phyloP scores from a whole-genome alignment of 1,140 invertebrate genomes.

The Drosophila pseudoananassae region DNA sequence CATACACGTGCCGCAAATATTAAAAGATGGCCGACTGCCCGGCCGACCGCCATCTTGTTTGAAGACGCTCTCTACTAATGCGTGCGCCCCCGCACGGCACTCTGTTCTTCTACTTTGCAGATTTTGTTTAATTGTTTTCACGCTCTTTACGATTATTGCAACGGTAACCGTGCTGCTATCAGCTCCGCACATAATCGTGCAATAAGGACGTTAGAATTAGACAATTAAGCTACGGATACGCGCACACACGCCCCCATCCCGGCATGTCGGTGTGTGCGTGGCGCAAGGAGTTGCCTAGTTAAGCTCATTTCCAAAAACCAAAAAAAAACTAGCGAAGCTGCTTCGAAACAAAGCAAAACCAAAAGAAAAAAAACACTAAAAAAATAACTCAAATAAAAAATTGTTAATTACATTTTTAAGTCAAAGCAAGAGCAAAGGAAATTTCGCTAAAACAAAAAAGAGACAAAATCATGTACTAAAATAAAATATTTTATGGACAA shows the following conservation, averaged over 20 bases:
- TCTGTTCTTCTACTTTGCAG: constrained; percentile 85
- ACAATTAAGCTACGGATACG: constrained; percentile 61
- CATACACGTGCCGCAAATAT: constrained; percentile 53
- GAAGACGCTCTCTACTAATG: constrained; percentile 5
- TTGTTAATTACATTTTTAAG: constrained; percentile 84
- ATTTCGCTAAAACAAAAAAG: constrained; percentile 37
- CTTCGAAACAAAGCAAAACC: constrained; percentile 58
- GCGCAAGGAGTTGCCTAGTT: constrained; percentile 49
- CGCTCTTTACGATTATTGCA: constrained; percentile 97
- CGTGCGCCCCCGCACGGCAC: constrained; percentile 9
- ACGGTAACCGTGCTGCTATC: constrained; percentile 96
- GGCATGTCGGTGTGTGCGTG: constrained; percentile 28
- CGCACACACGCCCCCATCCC: background rate
- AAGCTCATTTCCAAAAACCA: constrained; percentile 73
- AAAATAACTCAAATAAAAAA: constrained; percentile 60
- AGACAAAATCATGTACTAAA: constrained; percentile 48
- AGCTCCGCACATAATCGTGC: constrained; percentile 97
- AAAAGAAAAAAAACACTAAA: constrained; percentile 17
- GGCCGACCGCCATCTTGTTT: constrained; percentile 52
- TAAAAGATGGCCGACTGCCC: constrained; percentile 49
- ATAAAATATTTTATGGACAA: constrained; percentile 75
- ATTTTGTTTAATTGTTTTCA: constrained; percentile 98
- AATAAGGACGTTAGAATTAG: constrained; percentile 86
- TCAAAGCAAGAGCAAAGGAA: constrained; percentile 36
- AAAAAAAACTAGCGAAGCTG: constrained; percentile 71